Base-by-base conservation (phyloP, 2,797 vertebrate genomes). In the Staurois parvus region DNA sequence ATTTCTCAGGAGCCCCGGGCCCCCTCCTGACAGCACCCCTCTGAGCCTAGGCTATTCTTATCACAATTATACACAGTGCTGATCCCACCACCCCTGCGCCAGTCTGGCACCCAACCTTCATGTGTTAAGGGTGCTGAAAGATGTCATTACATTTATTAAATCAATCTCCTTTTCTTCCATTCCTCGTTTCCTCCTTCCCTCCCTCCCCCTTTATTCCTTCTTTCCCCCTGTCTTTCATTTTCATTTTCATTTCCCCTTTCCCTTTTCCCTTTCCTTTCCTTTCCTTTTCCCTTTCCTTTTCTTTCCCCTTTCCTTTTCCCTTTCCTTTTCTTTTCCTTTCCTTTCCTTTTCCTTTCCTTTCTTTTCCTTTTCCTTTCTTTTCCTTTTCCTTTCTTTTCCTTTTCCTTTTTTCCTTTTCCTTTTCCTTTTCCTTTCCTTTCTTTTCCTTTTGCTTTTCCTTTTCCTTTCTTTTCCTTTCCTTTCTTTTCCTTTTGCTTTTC, bases 51-150 rank as follows among this genome's bases (percentile, higher is more conserved):
- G 29, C 26, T 32, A n/a, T 64, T 45, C 66, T 17, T 62, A 21
- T 79, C 68, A 42, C 32, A 9, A 11, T 21, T 32, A 74, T 21
- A 76, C 30, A 7, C 26, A 28, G 3, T 32, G 40, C 13, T 45
- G 37, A 79, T 67, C 34, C 29, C 21, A 7, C 29, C 26, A 52
- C 8, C 21, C 11, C 17, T 3, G 11, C 56, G 67, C 48, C 37
- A 37, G 37, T 37, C 37, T 37, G 37, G 10, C 37, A 37, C 37
- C 67, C 30, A 29, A 26, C 19, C 37, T 4, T 75, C 48, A 45
- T 2, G 7, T 30, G 62, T 76, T 78, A 72, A 34, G 28, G 26
- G 84, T 81, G 62, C 84, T 81, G 84, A 85, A 85, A 67, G 37
- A 19, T 24, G 17, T 70, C 68, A 32, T 70, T 32, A 17, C 1